Conservation (phyloP, 2,113 vertebrate species). For the Rhea pennata region DNA sequence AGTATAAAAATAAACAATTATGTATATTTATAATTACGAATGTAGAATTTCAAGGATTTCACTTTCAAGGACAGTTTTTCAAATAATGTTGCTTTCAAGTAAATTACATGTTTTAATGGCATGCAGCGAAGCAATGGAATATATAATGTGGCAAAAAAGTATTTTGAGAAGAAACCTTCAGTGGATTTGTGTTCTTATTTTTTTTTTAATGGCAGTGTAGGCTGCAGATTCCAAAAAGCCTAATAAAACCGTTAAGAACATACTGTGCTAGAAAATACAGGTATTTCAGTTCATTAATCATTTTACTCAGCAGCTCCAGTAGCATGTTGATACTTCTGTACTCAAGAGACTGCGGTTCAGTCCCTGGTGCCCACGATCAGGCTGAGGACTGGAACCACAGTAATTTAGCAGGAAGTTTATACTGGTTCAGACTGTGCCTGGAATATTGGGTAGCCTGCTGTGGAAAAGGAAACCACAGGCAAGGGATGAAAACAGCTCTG, state of each 20-base stretch:
- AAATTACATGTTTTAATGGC: constrained; percentile 43
- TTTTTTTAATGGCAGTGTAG: constrained; percentile 21
- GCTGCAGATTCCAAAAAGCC: constrained; percentile 47
- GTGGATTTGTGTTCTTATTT: background rate
- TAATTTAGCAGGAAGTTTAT: constrained; percentile 61
- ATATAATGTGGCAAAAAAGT: constrained; percentile 30
- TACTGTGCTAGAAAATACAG: constrained; percentile 34
- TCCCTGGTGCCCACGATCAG: background rate
- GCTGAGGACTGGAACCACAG: constrained; percentile 20
- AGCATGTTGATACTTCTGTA: constrained; percentile 36
- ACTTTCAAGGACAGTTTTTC: constrained; percentile 25
- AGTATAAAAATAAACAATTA: background rate
- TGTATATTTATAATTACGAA: background rate
- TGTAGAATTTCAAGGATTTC: constrained; percentile 29
- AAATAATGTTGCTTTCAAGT: constrained; percentile 37
- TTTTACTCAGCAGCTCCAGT: constrained; percentile 36
- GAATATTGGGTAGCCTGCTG: background rate
- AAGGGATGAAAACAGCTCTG: constrained; percentile 4
- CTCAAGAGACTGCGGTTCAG: constrained; percentile 44
- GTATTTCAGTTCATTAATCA: constrained; percentile 55
- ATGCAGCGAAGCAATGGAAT: constrained; percentile 4
- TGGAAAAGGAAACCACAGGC: constrained; percentile 16
- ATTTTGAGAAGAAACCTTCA: constrained; percentile 55
- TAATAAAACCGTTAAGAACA: constrained; percentile 55
- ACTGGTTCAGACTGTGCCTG: constrained; percentile 27